phyloP scores from a whole-genome alignment of 2,888 invertebrate species.

The Melitaea athalia region DNA sequence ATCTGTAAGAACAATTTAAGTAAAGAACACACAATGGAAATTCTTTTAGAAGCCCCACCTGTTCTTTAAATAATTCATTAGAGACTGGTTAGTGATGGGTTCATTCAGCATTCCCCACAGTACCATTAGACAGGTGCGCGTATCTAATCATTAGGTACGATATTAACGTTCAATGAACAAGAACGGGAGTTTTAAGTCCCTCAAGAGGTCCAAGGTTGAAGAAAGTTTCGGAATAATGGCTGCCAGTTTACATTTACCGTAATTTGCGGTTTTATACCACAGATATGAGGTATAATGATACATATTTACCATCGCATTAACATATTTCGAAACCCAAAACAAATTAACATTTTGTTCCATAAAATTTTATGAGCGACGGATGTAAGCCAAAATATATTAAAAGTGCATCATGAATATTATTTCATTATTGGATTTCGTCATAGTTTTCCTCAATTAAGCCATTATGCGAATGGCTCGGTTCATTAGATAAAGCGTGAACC shows the following conservation, averaged over 20 bases:
- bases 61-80: conserved; percentile 23
- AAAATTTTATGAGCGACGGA: conserved; percentile 6
- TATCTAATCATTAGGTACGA: conserved; percentile 32
- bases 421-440: conserved; percentile 23
- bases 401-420: conserved; percentile 15
- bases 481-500: conserved; percentile 69
- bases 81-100: conserved; percentile 20
- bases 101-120: conserved; percentile 24
- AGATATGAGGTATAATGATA: conserved; percentile 8
- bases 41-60: conserved; percentile 20
- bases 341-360: neutral
- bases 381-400: neutral
- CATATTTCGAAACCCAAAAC: neutral
- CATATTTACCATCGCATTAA: conserved; percentile 5
- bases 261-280: conserved; percentile 17
- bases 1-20: conserved; percentile 22
- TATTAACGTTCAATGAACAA: conserved; percentile 3
- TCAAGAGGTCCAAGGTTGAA: neutral
- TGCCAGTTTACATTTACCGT: conserved; percentile 6
- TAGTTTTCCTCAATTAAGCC: conserved; percentile 40
- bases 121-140: conserved; percentile 36
- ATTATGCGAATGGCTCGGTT: conserved; percentile 48
- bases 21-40: conserved; percentile 10
- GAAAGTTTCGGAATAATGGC: neutral
- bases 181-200: neutral